A percentile compares a stretch with the other conserved stretches of the same genome.
These are phyloP conservation scores for Tuberolachnus salignus DNA, from an alignment of 2,888 invertebrate species.

Conservation along the genomic window DNA sequence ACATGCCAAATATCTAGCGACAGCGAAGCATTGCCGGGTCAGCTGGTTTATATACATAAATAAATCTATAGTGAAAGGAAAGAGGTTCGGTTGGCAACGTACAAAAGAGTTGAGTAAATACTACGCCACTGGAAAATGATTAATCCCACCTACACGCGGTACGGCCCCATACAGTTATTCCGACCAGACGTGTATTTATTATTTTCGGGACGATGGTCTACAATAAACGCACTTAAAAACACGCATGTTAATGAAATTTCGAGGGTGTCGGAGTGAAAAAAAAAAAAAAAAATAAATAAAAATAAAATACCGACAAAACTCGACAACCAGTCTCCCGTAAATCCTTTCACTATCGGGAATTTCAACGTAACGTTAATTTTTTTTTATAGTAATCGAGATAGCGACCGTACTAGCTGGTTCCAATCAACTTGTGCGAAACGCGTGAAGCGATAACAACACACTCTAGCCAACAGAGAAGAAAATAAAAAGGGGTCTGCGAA, in stretches of 20 bases:
- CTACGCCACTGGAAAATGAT: no score
- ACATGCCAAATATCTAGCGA: no score
- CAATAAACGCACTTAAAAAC: constrained; percentile 10
- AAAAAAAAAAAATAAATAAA: no score
- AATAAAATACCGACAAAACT: not conserved
- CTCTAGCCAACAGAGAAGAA: not conserved
- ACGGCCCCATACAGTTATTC: not conserved
- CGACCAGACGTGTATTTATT: not conserved
- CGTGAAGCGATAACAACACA: constrained; percentile 21
- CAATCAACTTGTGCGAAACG: constrained; percentile 7
- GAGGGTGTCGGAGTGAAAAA: not conserved
- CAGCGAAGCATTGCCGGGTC: no score
- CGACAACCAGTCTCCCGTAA: constrained; percentile 24
- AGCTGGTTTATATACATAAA: no score
- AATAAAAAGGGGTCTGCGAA: not conserved
- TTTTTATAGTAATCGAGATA: constrained; percentile 26
- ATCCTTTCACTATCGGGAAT: constrained; percentile 12
- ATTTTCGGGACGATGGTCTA: not conserved
- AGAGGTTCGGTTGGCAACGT: no score
- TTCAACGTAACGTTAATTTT: constrained; percentile 34
- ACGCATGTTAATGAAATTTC: constrained; percentile 30
- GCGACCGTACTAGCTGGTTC: not conserved
- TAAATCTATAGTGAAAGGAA: no score
- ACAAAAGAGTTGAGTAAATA: no score
- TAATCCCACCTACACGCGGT: no score